Evolutionary conservation across 2,888 invertebrate genomes (phyloP), one percentile per base, ranked within the genome.

Genomic region (Hydrotaea cyrtoneurina): DNA sequence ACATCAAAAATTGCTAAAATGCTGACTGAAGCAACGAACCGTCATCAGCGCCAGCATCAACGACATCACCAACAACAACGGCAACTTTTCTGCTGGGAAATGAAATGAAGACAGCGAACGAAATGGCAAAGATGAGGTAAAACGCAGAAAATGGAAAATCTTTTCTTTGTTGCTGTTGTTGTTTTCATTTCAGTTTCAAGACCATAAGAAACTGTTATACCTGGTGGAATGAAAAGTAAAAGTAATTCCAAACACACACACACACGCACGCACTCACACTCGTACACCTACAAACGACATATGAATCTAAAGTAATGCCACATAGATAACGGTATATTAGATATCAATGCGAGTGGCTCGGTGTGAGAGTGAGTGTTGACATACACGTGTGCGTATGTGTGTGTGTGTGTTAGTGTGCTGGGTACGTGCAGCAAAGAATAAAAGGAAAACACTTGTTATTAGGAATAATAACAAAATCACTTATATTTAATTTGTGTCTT

Each of bases 1-100:
- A 87, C 89, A 89, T 90, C 90, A 90, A 87, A 31, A 90, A 90
- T 88, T 89, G 88, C 88, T 87, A 87, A 31, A 87, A 87, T 87
- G 87, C 88, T 82, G 87, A 74, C 73, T 46, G 50, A 72, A 53
- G n/a, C 50, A 53, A 26, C 53, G 31, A 72, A 55, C 72, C 72
- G 50, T 72, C 72, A 31, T 21, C 69, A 21, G 43, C 46, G 11
- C 46, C 39, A 17, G 13, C 80, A 36, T 39, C 72, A n/a, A 17
- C 36, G 36, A 1, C 55, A 23, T 10, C 57, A 64, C 23, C 73
- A 55, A 73, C 66, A 39, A 36, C 50, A 46, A 36, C 50, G n/a
- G 31, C 17, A 62, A 62, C 62, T 62, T 62, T 62, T 59, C 26
- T 59, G 26, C n/a, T 10, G 39, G 15, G 62, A 4, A n/a, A n/a